Percentiles rank a stretch among this genome's conserved stretches.
phyloP scores from a whole-genome alignment of 2,888 invertebrate species.

The Dexiosoma caninum region DNA sequence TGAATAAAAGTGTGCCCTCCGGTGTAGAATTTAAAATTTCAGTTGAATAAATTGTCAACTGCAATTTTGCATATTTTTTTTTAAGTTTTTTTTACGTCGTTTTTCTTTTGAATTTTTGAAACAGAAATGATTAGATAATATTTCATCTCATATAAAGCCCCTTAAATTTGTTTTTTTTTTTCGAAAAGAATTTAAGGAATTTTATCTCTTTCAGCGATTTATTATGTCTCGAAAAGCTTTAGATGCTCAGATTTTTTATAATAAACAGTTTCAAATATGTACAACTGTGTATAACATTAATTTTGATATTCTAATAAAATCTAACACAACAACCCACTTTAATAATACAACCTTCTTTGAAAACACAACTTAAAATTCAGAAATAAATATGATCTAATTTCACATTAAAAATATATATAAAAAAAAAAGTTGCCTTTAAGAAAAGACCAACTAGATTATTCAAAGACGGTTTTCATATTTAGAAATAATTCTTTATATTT shows the following conservation, averaged over 20 bases:
- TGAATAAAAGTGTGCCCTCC: no score
- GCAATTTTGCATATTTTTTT: not conserved
- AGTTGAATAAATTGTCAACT: no score
- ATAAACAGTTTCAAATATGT: no score
- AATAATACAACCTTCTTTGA: not conserved
- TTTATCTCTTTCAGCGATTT: not conserved
- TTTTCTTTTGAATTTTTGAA: no score
- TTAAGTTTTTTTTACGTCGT: not conserved
- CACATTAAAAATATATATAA: not conserved
- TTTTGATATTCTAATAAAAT: not conserved
- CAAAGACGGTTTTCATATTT: not conserved
- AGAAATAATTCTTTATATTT: not conserved
- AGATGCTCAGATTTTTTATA: no score
- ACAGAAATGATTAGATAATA: not conserved
- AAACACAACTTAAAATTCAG: not conserved
- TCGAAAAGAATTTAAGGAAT: slow-evolving; percentile 7
- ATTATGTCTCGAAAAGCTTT: no score
- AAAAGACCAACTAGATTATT: not conserved
- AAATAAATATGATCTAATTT: slow-evolving; percentile 55
- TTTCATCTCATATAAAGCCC: not conserved
- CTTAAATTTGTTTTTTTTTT: no score
- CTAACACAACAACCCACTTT: not conserved
- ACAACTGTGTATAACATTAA: no score
- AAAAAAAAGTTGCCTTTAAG: not conserved
- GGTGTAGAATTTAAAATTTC: no score